Conservation (phyloP, 1,140 invertebrate genomes). For the Lepidurus apus region DNA sequence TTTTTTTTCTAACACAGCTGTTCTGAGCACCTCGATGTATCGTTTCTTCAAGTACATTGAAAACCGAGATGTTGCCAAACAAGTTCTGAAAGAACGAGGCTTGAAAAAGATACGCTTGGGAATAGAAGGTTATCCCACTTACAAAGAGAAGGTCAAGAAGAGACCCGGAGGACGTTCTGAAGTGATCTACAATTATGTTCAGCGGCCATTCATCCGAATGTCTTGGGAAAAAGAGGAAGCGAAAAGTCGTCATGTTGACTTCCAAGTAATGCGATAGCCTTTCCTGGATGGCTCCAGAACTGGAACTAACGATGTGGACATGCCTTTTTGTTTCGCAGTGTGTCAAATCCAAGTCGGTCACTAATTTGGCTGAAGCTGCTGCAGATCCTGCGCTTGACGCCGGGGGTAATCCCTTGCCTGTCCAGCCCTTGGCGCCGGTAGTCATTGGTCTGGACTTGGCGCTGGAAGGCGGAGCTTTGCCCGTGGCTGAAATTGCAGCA, state of each 20-base stretch:
- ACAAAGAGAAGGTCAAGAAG: constrained; percentile 93
- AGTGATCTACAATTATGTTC: constrained; percentile 99
- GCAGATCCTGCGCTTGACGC: constrained; percentile 68
- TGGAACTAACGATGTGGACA: constrained; percentile 26
- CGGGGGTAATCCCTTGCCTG: constrained; percentile 35
- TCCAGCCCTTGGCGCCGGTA: constrained; percentile 26
- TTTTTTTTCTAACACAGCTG: constrained; percentile 52
- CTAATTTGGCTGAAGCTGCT: constrained; percentile 86
- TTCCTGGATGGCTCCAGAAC: not conserved
- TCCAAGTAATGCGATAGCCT: constrained; percentile 52
- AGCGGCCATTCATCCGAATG: constrained; percentile 99
- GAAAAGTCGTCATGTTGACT: constrained; percentile 97
- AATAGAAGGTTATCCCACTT: constrained; percentile 98
- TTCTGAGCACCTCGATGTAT: constrained; percentile 86
- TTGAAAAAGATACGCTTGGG: constrained; percentile 98
- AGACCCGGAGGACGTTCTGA: constrained; percentile 84
- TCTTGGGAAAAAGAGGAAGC: constrained; percentile 99
- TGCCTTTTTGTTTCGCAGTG: constrained; percentile 56
- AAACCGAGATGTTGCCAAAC: constrained; percentile 97
- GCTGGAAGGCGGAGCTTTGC: not conserved
- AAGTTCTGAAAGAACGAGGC: constrained; percentile 94
- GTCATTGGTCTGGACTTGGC: constrained; percentile 4
- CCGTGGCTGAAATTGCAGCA: constrained; percentile 24
- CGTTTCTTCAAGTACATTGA: constrained; percentile 99
- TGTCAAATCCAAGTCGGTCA: constrained; percentile 89